Conservation (phyloP, 2,888 invertebrate genomes). For the Ormyrus pomaceus region DNA sequence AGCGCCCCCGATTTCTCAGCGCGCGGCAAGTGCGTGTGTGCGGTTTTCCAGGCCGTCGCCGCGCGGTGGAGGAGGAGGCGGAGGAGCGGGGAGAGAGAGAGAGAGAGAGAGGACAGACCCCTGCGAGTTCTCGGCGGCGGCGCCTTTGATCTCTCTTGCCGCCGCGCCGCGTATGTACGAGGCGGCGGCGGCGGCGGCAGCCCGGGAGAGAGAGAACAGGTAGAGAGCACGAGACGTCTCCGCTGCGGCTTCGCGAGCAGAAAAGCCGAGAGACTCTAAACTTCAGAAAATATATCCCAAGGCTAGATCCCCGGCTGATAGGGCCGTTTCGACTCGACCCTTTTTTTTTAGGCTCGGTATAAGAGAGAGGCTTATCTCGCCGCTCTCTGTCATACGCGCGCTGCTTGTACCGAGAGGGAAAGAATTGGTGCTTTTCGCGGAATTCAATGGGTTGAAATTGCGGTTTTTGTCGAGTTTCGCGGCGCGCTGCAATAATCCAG, state of each 20-base stretch:
- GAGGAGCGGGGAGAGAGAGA: not conserved
- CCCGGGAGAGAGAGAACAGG: slow-evolving; percentile 31
- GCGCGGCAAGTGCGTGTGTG: slow-evolving; percentile 3
- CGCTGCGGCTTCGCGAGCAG: not conserved
- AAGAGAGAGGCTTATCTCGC: not conserved
- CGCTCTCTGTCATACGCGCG: not conserved
- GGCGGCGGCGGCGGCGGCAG: not conserved
- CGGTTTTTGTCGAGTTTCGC: too few species aligned
- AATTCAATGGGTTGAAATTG: too few species aligned
- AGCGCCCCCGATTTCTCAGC: too few species aligned
- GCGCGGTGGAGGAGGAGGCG: not conserved
- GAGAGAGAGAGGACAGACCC: slow-evolving; percentile 21
- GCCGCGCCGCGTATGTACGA: not conserved
- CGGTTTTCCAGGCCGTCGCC: slow-evolving; percentile 25
- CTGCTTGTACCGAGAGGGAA: too few species aligned
- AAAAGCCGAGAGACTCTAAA: slow-evolving; percentile 22
- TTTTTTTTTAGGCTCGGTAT: not conserved
- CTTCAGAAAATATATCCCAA: slow-evolving; percentile 51
- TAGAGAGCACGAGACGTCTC: slow-evolving; percentile 24
- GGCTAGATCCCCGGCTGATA: slow-evolving; percentile 48
- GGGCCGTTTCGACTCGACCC: slow-evolving; percentile 29
- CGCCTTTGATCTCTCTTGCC: slow-evolving; percentile 38
- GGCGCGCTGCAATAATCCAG: too few species aligned
- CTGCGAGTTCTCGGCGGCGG: slow-evolving; percentile 41
- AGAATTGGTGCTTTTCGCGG: too few species aligned